These are phyloP conservation scores for Cylindroiulus punctatus DNA, from an alignment of 2,888 invertebrate species.

Conservation along the genomic window DNA sequence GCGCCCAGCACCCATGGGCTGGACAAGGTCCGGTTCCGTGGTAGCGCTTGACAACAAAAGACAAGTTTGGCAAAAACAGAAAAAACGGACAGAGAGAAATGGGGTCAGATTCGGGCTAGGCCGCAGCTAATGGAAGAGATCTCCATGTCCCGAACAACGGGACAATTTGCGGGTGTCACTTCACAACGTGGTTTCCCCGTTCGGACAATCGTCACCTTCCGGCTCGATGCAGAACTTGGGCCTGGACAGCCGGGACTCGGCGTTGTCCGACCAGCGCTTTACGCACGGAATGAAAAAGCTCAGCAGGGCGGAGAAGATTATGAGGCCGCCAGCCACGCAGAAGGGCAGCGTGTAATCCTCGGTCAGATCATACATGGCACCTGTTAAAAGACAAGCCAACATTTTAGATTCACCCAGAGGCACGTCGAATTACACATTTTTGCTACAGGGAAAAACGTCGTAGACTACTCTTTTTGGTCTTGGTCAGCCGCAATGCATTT, in stretches of 20 bases:
- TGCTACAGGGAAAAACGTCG: no score
- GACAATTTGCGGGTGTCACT: no score
- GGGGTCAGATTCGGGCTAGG: not conserved
- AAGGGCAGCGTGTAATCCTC: conserved; percentile 87
- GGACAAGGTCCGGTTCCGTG: not conserved
- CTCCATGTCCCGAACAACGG: not conserved
- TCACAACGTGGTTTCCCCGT: conserved; percentile 50
- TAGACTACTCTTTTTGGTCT: no score
- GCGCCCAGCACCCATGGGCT: not conserved
- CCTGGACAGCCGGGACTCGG: not conserved
- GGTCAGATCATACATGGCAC: conserved; percentile 90
- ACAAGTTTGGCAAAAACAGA: not conserved
- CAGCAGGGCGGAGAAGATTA: conserved; percentile 83
- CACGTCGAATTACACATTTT: not conserved
- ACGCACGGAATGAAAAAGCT: conserved; percentile 70
- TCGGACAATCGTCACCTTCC: conserved; percentile 44
- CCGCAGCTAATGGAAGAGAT: not conserved
- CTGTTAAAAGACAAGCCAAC: conserved; percentile 69
- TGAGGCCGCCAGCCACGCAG: conserved; percentile 89
- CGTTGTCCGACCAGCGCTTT: conserved; percentile 60
- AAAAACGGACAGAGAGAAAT: not conserved
- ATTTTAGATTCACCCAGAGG: not conserved
- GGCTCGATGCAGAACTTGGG: conserved; percentile 56
- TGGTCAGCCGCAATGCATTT: no score
- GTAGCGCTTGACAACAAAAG: no score